Base-by-base conservation (phyloP, 2,888 invertebrate genomes). In the Sarcophaga caerulescens region DNA sequence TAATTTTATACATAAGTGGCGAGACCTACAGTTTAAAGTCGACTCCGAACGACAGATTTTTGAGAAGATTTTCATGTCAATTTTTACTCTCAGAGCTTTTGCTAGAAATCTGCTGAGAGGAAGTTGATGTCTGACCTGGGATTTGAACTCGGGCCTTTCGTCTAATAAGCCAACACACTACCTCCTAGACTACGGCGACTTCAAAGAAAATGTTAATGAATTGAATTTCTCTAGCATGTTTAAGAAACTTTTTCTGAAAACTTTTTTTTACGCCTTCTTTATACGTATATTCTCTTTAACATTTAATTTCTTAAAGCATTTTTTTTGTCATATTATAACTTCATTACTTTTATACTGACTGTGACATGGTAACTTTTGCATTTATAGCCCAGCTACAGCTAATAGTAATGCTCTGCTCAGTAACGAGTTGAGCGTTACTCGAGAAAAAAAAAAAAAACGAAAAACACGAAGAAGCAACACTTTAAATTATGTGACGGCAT, bases 401-500 rank as follows among this genome's bases (percentile, higher is more conserved):
- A 47, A 47, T 47, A 47, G 47, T 14, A 47, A 11, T 47, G 47
- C 47, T 47, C 47, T 14, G 2, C 47, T 47, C 2, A 47, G 4
- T 47, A 14, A 47, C 11, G 47, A 47, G 47, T 47, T 47, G 14
- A 47, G 14, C 14, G 47, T 14, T 1, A 47, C 17, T 14, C 17
- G 14, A 52, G 11, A 14, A 47, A 47, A 47, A 14, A 10, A 2
- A 14, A 14, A 47, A 14, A 14, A 1, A 17, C 52, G 5, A 52
- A 52, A 47, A 14, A 14, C 4, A 17, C 52, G 5, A 52, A 52
- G 3, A 1, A 73, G 62, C 68, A 66, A 60, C 66, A 74, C 74
- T 68, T 81, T 44, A 65, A 70, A 65, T 59, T 71, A 66, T 73
- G 35, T 35, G 35, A 71, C 65, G 71, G 35, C 77, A 77, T 71